Evolutionary conservation across 2,113 vertebrate species (phyloP).

Genomic region (Amazona vittata): DNA sequence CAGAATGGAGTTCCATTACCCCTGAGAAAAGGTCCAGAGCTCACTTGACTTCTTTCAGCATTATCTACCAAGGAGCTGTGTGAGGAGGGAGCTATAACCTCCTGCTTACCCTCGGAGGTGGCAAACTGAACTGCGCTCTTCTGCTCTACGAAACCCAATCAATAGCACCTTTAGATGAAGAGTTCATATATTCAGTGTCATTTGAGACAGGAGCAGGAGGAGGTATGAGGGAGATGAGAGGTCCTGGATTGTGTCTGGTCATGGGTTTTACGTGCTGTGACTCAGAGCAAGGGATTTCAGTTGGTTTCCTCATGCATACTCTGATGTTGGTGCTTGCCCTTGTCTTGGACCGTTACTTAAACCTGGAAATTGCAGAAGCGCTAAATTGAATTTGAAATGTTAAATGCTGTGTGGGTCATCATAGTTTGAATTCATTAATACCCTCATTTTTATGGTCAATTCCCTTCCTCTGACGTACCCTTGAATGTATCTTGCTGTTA

Average conservation of each 20-base stretch:
- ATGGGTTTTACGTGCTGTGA: background rate
- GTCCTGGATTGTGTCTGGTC: background rate
- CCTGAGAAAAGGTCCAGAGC: background rate
- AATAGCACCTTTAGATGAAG: background rate
- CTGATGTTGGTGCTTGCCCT: background rate
- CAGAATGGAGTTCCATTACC: background rate
- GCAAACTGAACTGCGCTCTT: background rate
- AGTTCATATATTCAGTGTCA: background rate
- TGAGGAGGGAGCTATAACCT: background rate
- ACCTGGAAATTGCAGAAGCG: background rate
- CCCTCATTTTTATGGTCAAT: background rate
- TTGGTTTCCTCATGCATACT: background rate
- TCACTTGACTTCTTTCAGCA: background rate
- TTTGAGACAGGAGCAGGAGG: rapidly evolving
- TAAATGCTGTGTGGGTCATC: background rate
- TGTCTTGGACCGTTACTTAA: rapidly evolving
- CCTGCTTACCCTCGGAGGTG: background rate
- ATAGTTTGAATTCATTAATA: background rate
- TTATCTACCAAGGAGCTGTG: background rate
- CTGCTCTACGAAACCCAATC: background rate
- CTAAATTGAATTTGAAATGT: background rate
- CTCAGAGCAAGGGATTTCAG: background rate
- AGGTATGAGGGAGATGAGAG: background rate
- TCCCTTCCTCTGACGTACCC: background rate
- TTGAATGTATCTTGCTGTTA: background rate